Base-by-base conservation (phyloP, 2,797 vertebrate genomes). In the Diglossa cyanea region DNA sequence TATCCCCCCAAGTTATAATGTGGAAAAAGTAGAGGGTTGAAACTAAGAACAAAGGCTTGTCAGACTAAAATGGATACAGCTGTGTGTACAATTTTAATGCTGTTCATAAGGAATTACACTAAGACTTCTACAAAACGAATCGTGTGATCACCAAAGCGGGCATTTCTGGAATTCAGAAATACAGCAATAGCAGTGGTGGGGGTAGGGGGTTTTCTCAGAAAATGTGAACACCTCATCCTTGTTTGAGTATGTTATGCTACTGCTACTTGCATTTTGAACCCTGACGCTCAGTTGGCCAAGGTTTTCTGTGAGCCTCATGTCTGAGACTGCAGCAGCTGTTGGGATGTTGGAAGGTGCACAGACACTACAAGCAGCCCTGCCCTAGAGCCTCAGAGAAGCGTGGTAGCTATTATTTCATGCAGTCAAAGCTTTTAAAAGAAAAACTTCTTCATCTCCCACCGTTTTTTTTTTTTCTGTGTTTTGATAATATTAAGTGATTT, bases 11-110 rank as follows among this genome's bases (percentile, higher is more conserved):
- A 97, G 94, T 95, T 55, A 93, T 50, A 92, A 88, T 86, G 51
- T 61, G 61, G 54, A 84, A 90, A 47, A 83, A 90, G n/a, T 68
- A 67, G 54, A 75, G 55, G 73, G 55, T 84, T 95, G 82, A 96
- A 95, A 54, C 44, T 35, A 83, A 95, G 95, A 95, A 94, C 91
- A 94, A 97, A 97, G 73, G n/a, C 72, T 82, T 92, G 53, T 93
- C 89, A 83, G 60, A 44, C 40, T 65, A 92, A 95, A 95, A 87
- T 86, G 76, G 70, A 89, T 93, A 79, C 88, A 95, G 80, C 76
- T 94, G 78, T 80, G 73, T 33, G 10, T 95, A 83, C 74, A 71
- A 53, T 87, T 88, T 91, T 67, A 86, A 88, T 78, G 54, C 51
- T 86, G 58, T 26, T 96, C 85, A 61, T 62, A 42, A 93, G 62